Evolutionary conservation across 2,113 vertebrate genomes (phyloP).

Genomic region (Grantiella picta): DNA sequence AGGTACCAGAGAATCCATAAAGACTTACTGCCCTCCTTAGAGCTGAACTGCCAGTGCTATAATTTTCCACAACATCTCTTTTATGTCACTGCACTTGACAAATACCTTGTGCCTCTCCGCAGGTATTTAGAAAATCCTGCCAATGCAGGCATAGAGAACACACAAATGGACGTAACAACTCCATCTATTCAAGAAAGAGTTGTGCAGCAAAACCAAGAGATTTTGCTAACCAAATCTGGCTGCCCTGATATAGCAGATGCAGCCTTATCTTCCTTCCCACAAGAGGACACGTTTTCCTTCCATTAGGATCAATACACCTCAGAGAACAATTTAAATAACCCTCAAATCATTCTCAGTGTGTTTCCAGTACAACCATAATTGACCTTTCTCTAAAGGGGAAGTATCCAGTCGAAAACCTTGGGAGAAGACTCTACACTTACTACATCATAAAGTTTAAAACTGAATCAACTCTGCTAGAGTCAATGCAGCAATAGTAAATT

Average conservation of each 20-base stretch:
- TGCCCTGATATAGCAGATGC: background rate
- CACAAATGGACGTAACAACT: background rate
- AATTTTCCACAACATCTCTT: conserved; percentile 26
- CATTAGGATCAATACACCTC: background rate
- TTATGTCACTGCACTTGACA: conserved; percentile 32
- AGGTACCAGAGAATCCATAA: conserved; percentile 18
- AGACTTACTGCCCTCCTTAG: conserved; percentile 14
- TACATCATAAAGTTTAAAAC: background rate
- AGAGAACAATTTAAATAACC: background rate
- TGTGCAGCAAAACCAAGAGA: background rate
- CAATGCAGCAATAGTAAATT: background rate
- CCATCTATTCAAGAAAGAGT: background rate
- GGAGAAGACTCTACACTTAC: background rate
- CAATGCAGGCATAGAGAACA: background rate
- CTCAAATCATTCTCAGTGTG: background rate
- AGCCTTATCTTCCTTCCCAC: background rate
- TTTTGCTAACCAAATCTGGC: background rate
- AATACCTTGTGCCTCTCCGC: conserved; percentile 25
- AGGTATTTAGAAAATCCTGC: conserved; percentile 21
- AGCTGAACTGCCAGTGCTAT: conserved; percentile 9
- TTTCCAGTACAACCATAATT: background rate
- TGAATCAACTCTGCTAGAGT: background rate
- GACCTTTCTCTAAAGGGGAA: background rate
- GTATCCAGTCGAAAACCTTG: background rate
- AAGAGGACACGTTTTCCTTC: background rate